Evolutionary conservation across 2,888 invertebrate genomes (phyloP), one percentile per base, ranked within the genome.

Genomic region (Aphelenchoides bicaudatus): DNA sequence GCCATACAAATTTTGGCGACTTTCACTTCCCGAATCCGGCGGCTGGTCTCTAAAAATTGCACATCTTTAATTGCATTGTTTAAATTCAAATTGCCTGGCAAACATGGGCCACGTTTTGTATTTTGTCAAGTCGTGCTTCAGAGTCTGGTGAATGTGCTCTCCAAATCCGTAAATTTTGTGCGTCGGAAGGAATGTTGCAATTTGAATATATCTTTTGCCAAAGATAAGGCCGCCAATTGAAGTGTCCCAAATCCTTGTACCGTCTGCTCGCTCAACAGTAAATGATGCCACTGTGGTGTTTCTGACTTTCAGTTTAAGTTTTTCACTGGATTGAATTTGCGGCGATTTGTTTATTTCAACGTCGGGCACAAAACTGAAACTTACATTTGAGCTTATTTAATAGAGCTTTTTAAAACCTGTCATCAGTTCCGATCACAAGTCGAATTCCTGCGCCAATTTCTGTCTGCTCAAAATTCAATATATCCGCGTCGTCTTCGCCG

Each of bases 91-190:
- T n/a, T n/a, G n/a, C n/a, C 75, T 62, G 1, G 74, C 66, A 21
- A 72, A 69, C 72, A 76, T 71, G 29, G 66, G 67, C 76, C 76
- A 76, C 1, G 68, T 71, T 6, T 63, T 63, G 60, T 74, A 74
- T 6, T 63, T 62, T 16, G 65, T 62, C 58, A 76, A 66, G 56
- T 75, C 71, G 58, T 76, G 76, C 70, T 73, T 71, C 39, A 76
- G 53, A 5, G 56, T 62, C 48, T 73, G 70, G 63, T 78, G 78
- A 5, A 67, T 65, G 46, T 75, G 67, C 56, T 78, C 78, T 31
- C 78, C 78, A 65, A 74, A 74, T 27, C 78, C 78, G 58, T 74
- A 78, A 60, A 78, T 68, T 31, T 71, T 65, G 49, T 73, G 65
- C 27, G 70, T 68, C 2, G 76, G 71, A 10, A 75, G 60, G 47